Percentiles rank a stretch among this genome's conserved stretches.
Evolutionary conservation across 2,113 vertebrate genomes (phyloP).

Genomic region (Tragelaphus imberbis): DNA sequence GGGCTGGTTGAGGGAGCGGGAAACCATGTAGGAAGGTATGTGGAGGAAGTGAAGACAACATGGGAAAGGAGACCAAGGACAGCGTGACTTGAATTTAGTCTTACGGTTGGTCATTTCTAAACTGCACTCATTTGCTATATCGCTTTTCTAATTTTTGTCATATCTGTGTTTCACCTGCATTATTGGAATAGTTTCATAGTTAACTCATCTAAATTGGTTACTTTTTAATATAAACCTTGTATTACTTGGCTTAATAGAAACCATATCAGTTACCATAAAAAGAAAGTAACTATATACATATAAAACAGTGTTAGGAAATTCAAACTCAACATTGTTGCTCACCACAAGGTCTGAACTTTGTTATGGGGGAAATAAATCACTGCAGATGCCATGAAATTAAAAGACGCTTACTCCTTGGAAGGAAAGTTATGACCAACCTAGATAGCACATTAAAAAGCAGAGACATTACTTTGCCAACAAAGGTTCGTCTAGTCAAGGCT

Average conservation of each 20-base stretch:
- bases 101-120: not conserved
- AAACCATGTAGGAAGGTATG: fast-evolving
- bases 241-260: not conserved
- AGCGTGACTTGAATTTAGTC: not conserved
- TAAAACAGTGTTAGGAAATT: not conserved
- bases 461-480: too few relatives aligned
- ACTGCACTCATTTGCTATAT: not conserved
- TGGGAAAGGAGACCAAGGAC: not conserved
- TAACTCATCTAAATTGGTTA: not conserved
- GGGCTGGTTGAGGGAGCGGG: not conserved
- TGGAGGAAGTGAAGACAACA: not conserved
- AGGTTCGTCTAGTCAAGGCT: too few relatives aligned
- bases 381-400: too few relatives aligned
- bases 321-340: not conserved
- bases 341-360: not conserved
- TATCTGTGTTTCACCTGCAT: not conserved
- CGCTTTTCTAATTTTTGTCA: not conserved
- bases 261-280: not conserved
- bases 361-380: not conserved
- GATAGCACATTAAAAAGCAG: too few relatives aligned
- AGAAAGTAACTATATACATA: not conserved
- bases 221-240: not conserved
- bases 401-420: too few relatives aligned
- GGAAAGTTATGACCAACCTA: too few relatives aligned
- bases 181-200: not conserved